Evolutionary conservation across 2,888 invertebrate species (phyloP), one percentile per base, ranked within the genome.

Genomic region (Fragum fragum): DNA sequence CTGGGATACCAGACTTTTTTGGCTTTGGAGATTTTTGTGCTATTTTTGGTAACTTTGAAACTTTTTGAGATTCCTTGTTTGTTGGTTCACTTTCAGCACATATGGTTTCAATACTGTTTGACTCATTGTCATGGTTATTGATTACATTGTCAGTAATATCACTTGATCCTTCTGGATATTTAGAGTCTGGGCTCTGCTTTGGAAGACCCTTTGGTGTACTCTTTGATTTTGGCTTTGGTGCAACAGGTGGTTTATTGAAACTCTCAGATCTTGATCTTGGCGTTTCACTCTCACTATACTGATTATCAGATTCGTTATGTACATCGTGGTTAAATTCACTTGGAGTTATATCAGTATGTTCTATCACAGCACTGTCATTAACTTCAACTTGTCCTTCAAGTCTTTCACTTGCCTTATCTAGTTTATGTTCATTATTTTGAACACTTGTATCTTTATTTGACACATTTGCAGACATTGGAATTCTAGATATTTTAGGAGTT

Each of bases 151-250:
- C 9, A 69, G 73, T 66, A 74, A 66, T 21, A 16, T 71, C 71
- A 55, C 21, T 53, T 7, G 53, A 21, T 32, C 21, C 28, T 23
- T 63, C 63, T 63, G 52, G 29, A 21, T 23, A 23, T 36, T 66
- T 79, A 28, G 69, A 59, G 63, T 42, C 59, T 32, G 76, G 39
- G 52, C 70, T 74, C 52, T 80, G 85, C 63, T 84, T 82, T 53
- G 74, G 53, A 36, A 77, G 78, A 29, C 68, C 42, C 71, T 87
- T 85, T 36, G 85, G 83, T 52, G 83, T 53, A 74, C 69, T 73
- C 69, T 69, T 84, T 73, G 78, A 59, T 72, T 86, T 87, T 18
- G 87, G 87, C 39, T 87, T 87, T n/a, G 83, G 85, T 36, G 86
- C 86, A 36, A 86, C 85, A 18, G 81, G 85, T 14, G 85, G 85